Base-by-base conservation (phyloP, 2,797 vertebrate genomes). In the Argentina silus region DNA sequence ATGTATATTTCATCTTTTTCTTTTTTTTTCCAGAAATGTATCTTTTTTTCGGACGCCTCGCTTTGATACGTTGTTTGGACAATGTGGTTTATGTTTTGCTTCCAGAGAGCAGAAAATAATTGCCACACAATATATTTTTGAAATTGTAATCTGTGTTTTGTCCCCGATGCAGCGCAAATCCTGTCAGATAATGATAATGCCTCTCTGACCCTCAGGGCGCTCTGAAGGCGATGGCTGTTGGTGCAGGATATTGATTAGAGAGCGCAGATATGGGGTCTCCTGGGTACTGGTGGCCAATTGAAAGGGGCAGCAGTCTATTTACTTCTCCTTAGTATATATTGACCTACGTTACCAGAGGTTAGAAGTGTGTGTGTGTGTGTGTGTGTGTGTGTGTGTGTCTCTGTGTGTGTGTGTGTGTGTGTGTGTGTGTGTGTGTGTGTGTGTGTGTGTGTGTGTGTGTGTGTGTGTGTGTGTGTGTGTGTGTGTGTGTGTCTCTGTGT, bases 181-280 rank as follows among this genome's bases (percentile, higher is more conserved):
- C 73, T 80, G 69, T 67, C 74, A 50, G 75, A 81, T 82, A 70
- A 77, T 85, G 78, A 87, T 85, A 81, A 90, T 80, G 76, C 79
- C 70, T 81, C 27, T 76, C 76, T 69, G 67, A 78, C 69, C 83
- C 84, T 81, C 10, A 65, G 77, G 81, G 81, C 82, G 74, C 75
- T 87, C 48, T 77, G 69, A 75, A 80, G 76, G 74, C 76, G 82
- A 66, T 23, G 63, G 72, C 59, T 80, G 74, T 55, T 69, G 68
- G 57, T 36, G 51, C 27, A 36, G 27, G 2, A 36, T 87, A 92
- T 92, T 82, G 88, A 92, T 90, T 74, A 75, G 62, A 78, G 11
- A 43, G 21, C 19, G 62, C 60, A 70, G 64, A 64, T 69, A 78
- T 82, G 48, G 65, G 82, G 43, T 77, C 85, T 85, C 76, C 14